These are phyloP conservation scores for Acanthochromis polyacanthus DNA, from an alignment of 2,113 vertebrate genomes.

Conservation along the genomic window DNA sequence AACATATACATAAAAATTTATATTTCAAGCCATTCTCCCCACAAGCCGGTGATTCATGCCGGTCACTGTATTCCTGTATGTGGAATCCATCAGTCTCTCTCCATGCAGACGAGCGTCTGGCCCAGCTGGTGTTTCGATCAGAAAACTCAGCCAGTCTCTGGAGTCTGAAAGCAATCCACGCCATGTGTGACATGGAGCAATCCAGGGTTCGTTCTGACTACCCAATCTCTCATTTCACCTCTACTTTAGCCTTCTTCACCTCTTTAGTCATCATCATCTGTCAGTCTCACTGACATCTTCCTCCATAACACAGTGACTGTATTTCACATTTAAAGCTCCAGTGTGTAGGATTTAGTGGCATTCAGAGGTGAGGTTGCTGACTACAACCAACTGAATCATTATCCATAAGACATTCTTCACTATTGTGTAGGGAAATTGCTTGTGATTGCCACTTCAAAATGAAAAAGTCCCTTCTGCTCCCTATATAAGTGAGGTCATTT, in stretches of 20 bases:
- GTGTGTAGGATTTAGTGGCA: too few relatives aligned
- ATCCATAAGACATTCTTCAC: too few relatives aligned
- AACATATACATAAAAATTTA: not conserved
- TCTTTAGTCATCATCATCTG: not conserved
- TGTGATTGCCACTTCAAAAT: too few relatives aligned
- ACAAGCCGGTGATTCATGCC: slow-evolving; percentile 29
- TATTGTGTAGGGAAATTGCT: too few relatives aligned
- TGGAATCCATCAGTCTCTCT: slow-evolving; percentile 53
- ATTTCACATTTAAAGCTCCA: not conserved
- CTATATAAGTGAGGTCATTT: too few relatives aligned
- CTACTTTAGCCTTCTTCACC: not conserved
- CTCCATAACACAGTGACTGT: not conserved
- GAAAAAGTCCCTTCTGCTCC: too few relatives aligned
- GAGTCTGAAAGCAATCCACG: slow-evolving; percentile 95
- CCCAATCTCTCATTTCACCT: slow-evolving; percentile 13
- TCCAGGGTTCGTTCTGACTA: slow-evolving; percentile 87
- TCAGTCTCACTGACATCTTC: slow-evolving; percentile 4
- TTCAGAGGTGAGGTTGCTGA: too few relatives aligned
- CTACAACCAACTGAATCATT: too few relatives aligned
- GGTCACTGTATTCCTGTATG: slow-evolving; percentile 24
- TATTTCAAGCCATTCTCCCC: not conserved
- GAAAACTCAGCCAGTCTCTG: slow-evolving; percentile 96
- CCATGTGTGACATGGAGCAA: slow-evolving; percentile 97
- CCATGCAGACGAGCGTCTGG: slow-evolving; percentile 90
- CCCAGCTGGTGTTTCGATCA: slow-evolving; percentile 97